These are phyloP conservation scores for Laticauda laticaudata DNA, from an alignment of 2,113 vertebrate species.

Conservation along the genomic window DNA sequence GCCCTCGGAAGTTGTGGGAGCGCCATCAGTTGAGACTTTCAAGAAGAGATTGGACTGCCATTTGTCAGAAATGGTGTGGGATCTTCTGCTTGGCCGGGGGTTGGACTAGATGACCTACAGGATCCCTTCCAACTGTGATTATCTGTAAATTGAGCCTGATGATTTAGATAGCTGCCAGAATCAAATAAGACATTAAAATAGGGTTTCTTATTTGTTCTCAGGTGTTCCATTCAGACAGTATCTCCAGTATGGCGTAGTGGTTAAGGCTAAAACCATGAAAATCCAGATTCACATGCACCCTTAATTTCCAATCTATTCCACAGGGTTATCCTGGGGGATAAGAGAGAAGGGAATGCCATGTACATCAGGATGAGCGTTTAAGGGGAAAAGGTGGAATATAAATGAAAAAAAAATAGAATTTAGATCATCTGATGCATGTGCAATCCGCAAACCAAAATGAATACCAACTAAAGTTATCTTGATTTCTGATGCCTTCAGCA, in stretches of 20 bases:
- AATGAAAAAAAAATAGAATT: not conserved
- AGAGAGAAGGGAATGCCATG: not conserved
- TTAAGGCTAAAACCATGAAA: not conserved
- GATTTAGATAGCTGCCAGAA: not conserved
- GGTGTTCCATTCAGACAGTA: not conserved
- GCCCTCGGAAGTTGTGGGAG: too few species aligned
- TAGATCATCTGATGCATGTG: not conserved
- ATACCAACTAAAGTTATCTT: not conserved
- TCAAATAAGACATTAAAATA: accelerated
- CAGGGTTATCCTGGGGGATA: not conserved
- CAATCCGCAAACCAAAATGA: not conserved
- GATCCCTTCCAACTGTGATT: too few species aligned
- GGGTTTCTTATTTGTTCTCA: not conserved
- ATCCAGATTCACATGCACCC: not conserved
- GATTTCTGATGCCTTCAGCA: not conserved
- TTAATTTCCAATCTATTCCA: not conserved
- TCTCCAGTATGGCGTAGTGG: not conserved
- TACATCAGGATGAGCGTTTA: not conserved
- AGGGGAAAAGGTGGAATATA: not conserved
- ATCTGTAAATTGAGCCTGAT: not conserved
- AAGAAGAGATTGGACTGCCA: too few species aligned
- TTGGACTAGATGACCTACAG: too few species aligned
- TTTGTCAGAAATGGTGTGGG: too few species aligned
- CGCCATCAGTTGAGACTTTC: too few species aligned
- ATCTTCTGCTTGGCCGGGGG: too few species aligned